These are phyloP conservation scores for Hydrophis major DNA, from an alignment of 2,797 vertebrate genomes.

Conservation along the genomic window DNA sequence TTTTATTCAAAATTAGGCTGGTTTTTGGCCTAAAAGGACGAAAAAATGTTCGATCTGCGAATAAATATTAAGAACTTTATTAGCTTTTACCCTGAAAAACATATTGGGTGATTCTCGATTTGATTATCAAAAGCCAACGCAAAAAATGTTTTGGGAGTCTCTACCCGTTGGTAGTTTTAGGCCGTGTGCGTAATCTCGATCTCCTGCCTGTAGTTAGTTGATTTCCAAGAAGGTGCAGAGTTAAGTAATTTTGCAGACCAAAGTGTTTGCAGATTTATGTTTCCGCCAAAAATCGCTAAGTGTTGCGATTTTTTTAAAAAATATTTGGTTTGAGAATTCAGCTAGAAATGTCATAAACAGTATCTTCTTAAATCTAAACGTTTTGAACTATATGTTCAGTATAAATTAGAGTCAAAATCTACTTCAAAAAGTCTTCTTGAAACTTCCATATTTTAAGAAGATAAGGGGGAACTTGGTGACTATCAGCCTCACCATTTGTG, in stretches of 20 bases:
- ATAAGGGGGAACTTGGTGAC: constrained; percentile 2
- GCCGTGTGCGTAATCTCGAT: neutral
- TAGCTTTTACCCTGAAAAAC: neutral
- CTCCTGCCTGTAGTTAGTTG: neutral
- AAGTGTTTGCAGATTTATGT: neutral
- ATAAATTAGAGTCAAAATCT: neutral
- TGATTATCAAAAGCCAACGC: constrained; percentile 15
- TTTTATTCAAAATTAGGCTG: neutral
- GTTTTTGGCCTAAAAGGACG: neutral
- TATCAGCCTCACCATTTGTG: neutral
- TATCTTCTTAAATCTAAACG: neutral
- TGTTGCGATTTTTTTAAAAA: neutral
- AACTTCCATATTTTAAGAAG: neutral
- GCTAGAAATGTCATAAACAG: neutral
- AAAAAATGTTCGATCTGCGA: neutral
- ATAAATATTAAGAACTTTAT: neutral
- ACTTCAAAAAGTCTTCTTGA: neutral
- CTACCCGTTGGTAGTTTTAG: constrained; percentile 5
- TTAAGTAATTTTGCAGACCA: neutral
- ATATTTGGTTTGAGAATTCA: neutral
- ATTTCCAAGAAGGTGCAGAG: neutral
- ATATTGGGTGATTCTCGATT: neutral
- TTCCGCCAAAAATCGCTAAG: too few species aligned
- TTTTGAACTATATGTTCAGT: neutral
- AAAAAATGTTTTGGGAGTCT: constrained; percentile 12